A percentile compares a stretch with the other conserved stretches of the same genome.
These are phyloP conservation scores for Drosophila infuscata DNA, from an alignment of 2,888 invertebrate genomes.

Conservation along the genomic window DNA sequence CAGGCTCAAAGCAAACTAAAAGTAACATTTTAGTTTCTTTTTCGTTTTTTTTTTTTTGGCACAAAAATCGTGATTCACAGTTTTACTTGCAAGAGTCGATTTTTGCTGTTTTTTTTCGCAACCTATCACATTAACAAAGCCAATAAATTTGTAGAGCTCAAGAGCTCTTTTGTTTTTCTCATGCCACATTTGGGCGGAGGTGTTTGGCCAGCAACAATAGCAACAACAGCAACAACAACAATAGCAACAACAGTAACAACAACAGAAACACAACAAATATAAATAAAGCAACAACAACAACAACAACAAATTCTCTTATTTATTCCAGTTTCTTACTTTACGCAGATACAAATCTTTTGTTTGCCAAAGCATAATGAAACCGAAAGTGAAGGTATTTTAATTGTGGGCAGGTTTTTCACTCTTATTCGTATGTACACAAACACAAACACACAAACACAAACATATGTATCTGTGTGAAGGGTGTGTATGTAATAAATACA, in stretches of 20 bases:
- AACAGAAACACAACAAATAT: conserved; percentile 13
- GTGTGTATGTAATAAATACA: neutral
- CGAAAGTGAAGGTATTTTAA: conserved; percentile 73
- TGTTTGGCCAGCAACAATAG: conserved; percentile 47
- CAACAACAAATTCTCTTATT: conserved; percentile 45
- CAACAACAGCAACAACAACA: neutral
- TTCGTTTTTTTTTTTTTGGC: conserved; percentile 42
- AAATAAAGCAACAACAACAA: conserved; percentile 52
- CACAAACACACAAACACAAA: conserved; percentile 9
- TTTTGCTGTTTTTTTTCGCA: conserved; percentile 32
- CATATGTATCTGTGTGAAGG: conserved; percentile 2
- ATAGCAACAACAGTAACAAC: conserved; percentile 5
- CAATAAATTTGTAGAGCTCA: conserved; percentile 58
- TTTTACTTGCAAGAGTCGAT: conserved; percentile 38
- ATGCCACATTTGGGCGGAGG: conserved; percentile 66
- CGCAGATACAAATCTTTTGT: conserved; percentile 66
- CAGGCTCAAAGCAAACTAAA: conserved; percentile 12
- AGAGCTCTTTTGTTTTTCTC: conserved; percentile 62
- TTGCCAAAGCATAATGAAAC: conserved; percentile 64
- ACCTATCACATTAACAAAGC: conserved; percentile 57
- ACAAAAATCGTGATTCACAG: conserved; percentile 74
- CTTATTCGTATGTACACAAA: conserved; percentile 7
- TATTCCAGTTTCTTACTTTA: conserved; percentile 61
- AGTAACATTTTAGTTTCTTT: conserved; percentile 37
- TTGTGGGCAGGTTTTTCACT: conserved; percentile 66